Evolutionary conservation across 2,113 vertebrate genomes (phyloP).

Genomic region (Eptesicus fuscus): DNA sequence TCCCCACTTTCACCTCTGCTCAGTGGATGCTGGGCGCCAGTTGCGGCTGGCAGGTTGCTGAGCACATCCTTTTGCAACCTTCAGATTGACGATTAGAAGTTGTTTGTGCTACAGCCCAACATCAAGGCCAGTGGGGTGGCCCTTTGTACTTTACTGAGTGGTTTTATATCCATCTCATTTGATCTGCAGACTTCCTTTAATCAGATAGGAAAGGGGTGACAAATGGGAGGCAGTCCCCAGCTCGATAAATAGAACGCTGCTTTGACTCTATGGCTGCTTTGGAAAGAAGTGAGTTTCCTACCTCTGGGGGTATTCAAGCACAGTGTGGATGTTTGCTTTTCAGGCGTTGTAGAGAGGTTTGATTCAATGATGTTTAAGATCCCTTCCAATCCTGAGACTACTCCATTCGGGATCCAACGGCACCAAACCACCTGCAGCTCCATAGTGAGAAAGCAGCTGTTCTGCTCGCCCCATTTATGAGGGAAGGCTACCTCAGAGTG

Average conservation of each 20-base stretch:
- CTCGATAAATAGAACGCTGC: not conserved
- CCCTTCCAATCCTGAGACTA: not conserved
- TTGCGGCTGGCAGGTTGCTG: not conserved
- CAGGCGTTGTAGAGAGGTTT: not conserved
- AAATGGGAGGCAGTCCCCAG: not conserved
- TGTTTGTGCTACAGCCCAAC: not conserved
- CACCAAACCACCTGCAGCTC: not conserved
- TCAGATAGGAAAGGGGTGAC: not conserved
- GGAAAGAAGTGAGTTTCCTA: not conserved
- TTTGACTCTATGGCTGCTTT: not conserved
- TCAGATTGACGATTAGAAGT: not conserved
- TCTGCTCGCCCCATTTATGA: not conserved
- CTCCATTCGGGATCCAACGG: not conserved
- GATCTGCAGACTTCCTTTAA: not conserved
- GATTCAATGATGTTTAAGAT: not conserved
- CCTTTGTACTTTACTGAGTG: not conserved
- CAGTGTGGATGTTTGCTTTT: not conserved
- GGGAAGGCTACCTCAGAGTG: not conserved
- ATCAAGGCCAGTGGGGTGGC: not conserved
- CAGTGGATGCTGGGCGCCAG: not conserved
- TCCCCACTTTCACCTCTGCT: not conserved
- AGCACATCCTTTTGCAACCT: not conserved
- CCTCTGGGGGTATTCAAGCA: not conserved
- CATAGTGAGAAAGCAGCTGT: not conserved
- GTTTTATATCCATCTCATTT: not conserved